Evolutionary conservation across 2,888 invertebrate species (phyloP), one percentile per base, ranked within the genome.

Genomic region (Anodontia alba): DNA sequence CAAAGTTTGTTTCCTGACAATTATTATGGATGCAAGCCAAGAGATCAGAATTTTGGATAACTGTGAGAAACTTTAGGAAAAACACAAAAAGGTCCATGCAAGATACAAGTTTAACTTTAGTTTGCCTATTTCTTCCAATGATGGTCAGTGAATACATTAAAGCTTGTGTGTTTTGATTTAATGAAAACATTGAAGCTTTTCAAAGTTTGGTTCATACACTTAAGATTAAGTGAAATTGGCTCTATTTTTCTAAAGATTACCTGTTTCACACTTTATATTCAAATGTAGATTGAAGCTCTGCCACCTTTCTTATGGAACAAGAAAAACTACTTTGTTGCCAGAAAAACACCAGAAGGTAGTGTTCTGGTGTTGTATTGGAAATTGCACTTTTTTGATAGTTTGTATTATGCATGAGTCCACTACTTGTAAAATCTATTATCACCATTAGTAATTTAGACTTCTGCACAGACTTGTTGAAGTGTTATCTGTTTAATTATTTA

Each of bases 91-190:
- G 33, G 1, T 62, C 33, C 23, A 12, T 62, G 33, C 1, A 20
- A 62, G 17, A 62, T 33, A 33, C 17, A 54, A 7, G 26, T 54
- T 54, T 54, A 8, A 23, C 26, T 46, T 46, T 54, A 17, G 17
- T 33, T 33, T 29, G 26, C 33, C n/a, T 5, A 2, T 23, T 33
- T 62, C 20, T 62, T 62, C 12, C 15, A 33, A 33, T 31, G 17
- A 62, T 62, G 26, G 33, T 31, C 15, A 62, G 12, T 62, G 62
- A 62, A 62, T 62, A 20, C 5, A 1, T 17, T 31, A 33, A n/a
- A 20, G 62, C 62, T 62, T 62, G 62, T 62, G 62, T 62, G 62
- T 20, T 23, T 62, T 31, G 33, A 62, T 33, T 62, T 62, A 17
- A 33, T 62, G 62, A 31, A 62, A 62, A 33, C 62, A 62, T 33